These are phyloP conservation scores for Poecilia gillii DNA, from an alignment of 2,797 vertebrate species.

Conservation along the genomic window DNA sequence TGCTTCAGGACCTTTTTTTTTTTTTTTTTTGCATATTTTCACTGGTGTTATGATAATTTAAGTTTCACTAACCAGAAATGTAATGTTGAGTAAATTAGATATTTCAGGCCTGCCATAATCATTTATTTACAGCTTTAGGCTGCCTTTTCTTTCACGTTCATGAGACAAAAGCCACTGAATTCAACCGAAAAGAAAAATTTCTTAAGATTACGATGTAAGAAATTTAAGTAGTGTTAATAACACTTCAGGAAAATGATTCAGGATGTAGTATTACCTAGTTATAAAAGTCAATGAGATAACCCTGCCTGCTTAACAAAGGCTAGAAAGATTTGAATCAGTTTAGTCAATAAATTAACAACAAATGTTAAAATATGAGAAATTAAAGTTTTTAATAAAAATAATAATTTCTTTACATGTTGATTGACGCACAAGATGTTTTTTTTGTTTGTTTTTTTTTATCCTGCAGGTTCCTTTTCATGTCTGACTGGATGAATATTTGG, in stretches of 20 bases:
- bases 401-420: constrained; percentile 1
- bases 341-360: not conserved
- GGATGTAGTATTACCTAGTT: not conserved
- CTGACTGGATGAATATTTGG: constrained; percentile 92
- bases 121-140: not conserved
- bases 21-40: not conserved
- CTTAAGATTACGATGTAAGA: not conserved
- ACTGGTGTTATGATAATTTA: not conserved
- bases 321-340: not conserved
- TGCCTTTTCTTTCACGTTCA: not conserved
- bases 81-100: not conserved
- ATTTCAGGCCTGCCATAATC: not conserved
- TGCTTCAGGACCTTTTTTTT: not conserved
- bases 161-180: not conserved
- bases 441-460: constrained; percentile 71
- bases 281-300: not conserved
- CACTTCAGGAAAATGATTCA: not conserved
- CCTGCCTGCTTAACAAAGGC: not conserved
- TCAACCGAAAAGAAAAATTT: not conserved
- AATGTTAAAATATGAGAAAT: not conserved
- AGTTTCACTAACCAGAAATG: not conserved
- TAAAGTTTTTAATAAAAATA: not conserved
- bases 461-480: constrained; percentile 69
- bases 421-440: constrained; percentile 79
- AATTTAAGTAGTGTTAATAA: not conserved